A percentile compares a stretch with the other conserved stretches of the same genome.
Evolutionary conservation across 2,888 invertebrate genomes (phyloP).

Genomic region (Hymenopus coronatus): DNA sequence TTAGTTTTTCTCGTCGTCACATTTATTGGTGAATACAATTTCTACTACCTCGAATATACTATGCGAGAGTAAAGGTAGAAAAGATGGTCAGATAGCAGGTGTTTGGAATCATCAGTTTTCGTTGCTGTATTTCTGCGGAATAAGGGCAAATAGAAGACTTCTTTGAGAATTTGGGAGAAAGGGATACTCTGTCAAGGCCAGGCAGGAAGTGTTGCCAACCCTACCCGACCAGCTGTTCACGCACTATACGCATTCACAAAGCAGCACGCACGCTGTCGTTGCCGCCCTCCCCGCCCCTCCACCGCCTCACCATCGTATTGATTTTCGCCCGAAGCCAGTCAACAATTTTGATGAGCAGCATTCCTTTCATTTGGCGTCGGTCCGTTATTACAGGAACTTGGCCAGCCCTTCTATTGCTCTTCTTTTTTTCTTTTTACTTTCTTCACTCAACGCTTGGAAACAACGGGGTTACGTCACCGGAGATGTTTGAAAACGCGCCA

Average conservation of each 20-base stretch:
- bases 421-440: not conserved
- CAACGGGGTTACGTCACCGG: not conserved
- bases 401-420: not conserved
- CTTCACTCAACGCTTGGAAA: not conserved
- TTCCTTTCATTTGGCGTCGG: slow-evolving; percentile 4
- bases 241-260: not conserved
- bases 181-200: not conserved
- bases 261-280: not conserved
- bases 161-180: not conserved
- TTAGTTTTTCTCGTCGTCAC: too few species aligned
- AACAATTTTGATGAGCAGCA: slow-evolving; percentile 17
- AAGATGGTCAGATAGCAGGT: too few species aligned
- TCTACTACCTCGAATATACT: too few species aligned
- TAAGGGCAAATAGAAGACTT: too few species aligned
- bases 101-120: too few species aligned
- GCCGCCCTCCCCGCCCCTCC: not conserved
- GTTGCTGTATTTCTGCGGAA: too few species aligned
- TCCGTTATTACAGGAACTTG: not conserved
- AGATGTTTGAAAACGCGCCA: not conserved
- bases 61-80: too few species aligned
- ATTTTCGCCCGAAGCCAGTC: slow-evolving; percentile 18
- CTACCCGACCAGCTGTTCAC: slow-evolving; percentile 10
- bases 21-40: too few species aligned
- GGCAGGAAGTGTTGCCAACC: not conserved
- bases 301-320: not conserved